These are phyloP conservation scores for Catharus minimus DNA, from an alignment of 2,113 vertebrate species.

Conservation along the genomic window DNA sequence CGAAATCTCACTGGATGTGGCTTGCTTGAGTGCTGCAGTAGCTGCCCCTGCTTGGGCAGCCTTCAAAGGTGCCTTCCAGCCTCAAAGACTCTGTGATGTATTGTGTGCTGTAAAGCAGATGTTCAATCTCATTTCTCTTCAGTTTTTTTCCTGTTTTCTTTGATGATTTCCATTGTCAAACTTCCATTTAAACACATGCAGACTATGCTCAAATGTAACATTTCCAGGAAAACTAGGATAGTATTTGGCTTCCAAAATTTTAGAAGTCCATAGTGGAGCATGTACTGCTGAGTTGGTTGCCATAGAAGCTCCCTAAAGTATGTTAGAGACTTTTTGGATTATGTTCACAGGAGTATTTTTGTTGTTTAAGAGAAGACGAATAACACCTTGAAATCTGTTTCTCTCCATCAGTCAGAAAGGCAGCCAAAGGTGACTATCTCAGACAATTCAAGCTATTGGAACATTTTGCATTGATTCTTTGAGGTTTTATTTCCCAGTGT, in stretches of 20 bases:
- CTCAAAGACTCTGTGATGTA: background rate
- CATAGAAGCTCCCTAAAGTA: background rate
- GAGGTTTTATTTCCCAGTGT: background rate
- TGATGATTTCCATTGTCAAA: background rate
- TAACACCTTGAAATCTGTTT: background rate
- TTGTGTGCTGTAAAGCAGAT: background rate
- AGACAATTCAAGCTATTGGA: background rate
- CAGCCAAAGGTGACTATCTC: background rate
- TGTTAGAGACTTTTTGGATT: background rate
- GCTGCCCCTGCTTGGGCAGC: background rate
- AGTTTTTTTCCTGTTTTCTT: background rate
- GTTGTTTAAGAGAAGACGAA: background rate
- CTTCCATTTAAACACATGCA: background rate
- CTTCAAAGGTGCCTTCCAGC: background rate
- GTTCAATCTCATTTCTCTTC: background rate
- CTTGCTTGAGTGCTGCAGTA: background rate
- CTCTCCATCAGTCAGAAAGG: background rate
- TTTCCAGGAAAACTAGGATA: background rate
- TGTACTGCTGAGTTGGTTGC: background rate
- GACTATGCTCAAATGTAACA: background rate
- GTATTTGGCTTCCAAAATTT: background rate
- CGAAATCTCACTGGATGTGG: fast-evolving
- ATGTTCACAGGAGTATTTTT: background rate
- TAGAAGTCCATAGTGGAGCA: background rate
- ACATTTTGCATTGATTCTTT: background rate